Conservation (phyloP, 2,113 vertebrate species). For the Nettapus auritus region DNA sequence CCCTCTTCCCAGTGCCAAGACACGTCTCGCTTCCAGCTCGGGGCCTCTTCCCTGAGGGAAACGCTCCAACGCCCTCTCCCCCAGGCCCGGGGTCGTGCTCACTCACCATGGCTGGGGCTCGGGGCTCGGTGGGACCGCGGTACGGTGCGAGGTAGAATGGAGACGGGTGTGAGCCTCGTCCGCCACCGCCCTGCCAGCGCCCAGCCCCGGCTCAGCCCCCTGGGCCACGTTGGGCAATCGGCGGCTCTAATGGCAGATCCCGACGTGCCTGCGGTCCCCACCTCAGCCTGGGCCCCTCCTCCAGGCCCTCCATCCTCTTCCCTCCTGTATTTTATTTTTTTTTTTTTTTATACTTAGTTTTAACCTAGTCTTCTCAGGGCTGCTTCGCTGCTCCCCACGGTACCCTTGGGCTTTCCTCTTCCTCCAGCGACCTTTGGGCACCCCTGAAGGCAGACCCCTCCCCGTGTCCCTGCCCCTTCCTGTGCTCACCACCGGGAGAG, state of each 20-base stretch:
- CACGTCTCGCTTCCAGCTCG: rapidly evolving
- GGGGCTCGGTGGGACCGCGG: rapidly evolving
- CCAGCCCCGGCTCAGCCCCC: background rate
- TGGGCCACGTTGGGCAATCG: background rate
- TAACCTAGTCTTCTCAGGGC: background rate
- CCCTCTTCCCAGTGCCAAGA: background rate
- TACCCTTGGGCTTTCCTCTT: background rate
- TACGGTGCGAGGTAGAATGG: background rate
- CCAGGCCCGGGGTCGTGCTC: rapidly evolving
- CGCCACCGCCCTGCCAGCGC: background rate
- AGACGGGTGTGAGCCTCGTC: background rate
- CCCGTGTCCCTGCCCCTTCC: background rate
- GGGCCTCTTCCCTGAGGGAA: background rate
- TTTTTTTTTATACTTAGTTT: rapidly evolving
- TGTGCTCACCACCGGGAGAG: background rate
- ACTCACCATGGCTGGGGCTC: constrained; percentile 23
- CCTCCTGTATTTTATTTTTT: rapidly evolving
- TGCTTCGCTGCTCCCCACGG: rapidly evolving
- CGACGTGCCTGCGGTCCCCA: background rate
- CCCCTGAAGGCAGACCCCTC: background rate
- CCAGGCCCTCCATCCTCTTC: rapidly evolving
- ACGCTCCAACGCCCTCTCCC: rapidly evolving
- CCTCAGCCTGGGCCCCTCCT: background rate
- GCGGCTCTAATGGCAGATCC: background rate
- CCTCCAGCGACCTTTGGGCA: rapidly evolving